Conservation (phyloP, 2,888 invertebrate species). For the Tupiocoris notatus region DNA sequence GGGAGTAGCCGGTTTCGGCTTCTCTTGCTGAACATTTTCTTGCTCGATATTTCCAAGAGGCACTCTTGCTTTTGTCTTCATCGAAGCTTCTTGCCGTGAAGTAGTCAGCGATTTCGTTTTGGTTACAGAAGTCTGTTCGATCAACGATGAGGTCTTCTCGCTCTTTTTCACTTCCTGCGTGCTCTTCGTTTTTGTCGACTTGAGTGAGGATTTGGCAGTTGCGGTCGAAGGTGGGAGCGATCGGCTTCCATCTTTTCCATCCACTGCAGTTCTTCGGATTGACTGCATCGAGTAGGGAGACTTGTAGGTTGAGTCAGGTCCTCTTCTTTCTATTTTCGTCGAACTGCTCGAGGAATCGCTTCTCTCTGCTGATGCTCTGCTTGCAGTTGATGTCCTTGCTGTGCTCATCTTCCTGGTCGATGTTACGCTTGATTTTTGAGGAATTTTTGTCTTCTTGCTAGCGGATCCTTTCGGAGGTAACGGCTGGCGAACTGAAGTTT, state of each 20-base stretch:
- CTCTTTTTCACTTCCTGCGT: not conserved
- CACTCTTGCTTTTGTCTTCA: slow-evolving; percentile 5
- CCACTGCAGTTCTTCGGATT: slow-evolving; percentile 1
- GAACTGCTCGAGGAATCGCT: not conserved
- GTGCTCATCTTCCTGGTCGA: not conserved
- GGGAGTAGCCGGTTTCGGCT: not conserved
- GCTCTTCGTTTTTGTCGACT: not conserved
- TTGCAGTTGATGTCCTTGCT: not conserved
- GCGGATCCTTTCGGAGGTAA: not conserved
- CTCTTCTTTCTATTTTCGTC: not conserved
- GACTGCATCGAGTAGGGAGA: slow-evolving; percentile 18
- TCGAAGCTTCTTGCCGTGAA: slow-evolving; percentile 3
- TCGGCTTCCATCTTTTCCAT: not conserved
- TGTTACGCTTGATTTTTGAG: slow-evolving; percentile 1
- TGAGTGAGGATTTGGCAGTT: not conserved
- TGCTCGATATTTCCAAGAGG: slow-evolving; percentile 11
- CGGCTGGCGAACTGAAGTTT: not conserved
- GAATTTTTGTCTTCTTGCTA: not conserved
- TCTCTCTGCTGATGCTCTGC: not conserved
- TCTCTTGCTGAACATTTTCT: not conserved
- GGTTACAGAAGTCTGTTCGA: not conserved
- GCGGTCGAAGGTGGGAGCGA: not conserved
- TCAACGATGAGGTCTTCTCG: not conserved
- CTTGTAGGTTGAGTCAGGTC: not conserved
- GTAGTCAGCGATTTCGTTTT: not conserved